Evolutionary conservation across 2,113 vertebrate species (phyloP).

Genomic region (Empidonax traillii): DNA sequence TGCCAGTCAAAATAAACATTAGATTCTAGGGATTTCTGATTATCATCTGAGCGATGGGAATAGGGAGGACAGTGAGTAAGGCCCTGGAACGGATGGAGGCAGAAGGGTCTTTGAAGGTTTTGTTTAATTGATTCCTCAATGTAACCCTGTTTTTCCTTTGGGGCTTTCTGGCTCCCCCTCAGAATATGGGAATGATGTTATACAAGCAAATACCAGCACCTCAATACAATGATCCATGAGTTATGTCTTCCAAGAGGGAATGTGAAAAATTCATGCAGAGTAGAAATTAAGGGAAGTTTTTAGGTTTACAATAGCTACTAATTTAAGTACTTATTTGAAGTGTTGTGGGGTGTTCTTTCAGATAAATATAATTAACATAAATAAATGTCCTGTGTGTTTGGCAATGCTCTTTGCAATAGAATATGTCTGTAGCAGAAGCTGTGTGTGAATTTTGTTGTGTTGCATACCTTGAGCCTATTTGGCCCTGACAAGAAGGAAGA

Average conservation of each 20-base stretch:
- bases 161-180: conserved; percentile 5
- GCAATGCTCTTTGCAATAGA: background rate
- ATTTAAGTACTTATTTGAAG: conserved; percentile 22
- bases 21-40: conserved; percentile 12
- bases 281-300: conserved; percentile 17
- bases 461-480: background rate
- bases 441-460: conserved; percentile 2
- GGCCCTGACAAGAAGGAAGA: background rate
- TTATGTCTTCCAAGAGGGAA: conserved; percentile 44
- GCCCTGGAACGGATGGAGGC: background rate
- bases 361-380: background rate
- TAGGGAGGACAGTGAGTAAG: background rate
- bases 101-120: background rate
- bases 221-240: background rate
- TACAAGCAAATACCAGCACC: conserved; percentile 34
- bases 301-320: conserved; percentile 49
- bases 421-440: background rate
- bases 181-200: background rate
- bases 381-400: background rate
- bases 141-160: conserved; percentile 11
- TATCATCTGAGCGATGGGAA: background rate
- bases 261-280: background rate
- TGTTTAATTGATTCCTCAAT: background rate
- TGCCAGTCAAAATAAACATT: conserved; percentile 15
- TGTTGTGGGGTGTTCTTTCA: background rate